phyloP scores from a whole-genome alignment of 1,140 invertebrate species.

The Paramacrobiotus metropolitanus region DNA sequence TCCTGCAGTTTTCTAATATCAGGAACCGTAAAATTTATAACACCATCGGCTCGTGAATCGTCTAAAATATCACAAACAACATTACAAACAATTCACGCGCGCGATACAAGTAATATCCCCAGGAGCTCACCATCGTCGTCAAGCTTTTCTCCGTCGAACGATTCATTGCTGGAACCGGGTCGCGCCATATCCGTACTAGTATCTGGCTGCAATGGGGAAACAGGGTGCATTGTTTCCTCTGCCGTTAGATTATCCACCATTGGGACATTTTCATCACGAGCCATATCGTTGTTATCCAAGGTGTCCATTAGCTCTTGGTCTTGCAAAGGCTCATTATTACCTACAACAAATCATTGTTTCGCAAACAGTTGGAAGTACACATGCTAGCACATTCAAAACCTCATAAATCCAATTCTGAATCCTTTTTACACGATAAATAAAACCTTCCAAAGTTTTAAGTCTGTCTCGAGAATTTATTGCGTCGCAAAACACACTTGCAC shows the following conservation, averaged over 20 bases:
- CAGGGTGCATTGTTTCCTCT: not conserved
- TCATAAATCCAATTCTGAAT: no score
- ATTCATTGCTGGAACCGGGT: not conserved
- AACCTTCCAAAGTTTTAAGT: no score
- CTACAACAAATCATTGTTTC: not conserved
- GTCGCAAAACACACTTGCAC: no score
- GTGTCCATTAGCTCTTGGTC: not conserved
- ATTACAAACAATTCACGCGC: not conserved
- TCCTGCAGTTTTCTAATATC: not conserved
- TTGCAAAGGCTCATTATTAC: not conserved
- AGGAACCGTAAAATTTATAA: not conserved
- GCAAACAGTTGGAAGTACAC: no score
- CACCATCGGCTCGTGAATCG: not conserved
- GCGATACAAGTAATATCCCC: not conserved
- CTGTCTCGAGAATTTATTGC: no score
- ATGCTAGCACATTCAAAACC: no score
- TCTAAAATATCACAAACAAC: not conserved
- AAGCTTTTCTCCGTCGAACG: not conserved
- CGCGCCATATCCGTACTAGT: not conserved
- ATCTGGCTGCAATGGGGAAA: not conserved
- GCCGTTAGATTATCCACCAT: no score
- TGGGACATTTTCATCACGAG: not conserved
- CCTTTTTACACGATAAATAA: no score
- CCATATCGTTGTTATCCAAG: not conserved
- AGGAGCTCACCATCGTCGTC: not conserved